Evolutionary conservation across 2,888 invertebrate genomes (phyloP).

Genomic region (Cybosia mesomella): DNA sequence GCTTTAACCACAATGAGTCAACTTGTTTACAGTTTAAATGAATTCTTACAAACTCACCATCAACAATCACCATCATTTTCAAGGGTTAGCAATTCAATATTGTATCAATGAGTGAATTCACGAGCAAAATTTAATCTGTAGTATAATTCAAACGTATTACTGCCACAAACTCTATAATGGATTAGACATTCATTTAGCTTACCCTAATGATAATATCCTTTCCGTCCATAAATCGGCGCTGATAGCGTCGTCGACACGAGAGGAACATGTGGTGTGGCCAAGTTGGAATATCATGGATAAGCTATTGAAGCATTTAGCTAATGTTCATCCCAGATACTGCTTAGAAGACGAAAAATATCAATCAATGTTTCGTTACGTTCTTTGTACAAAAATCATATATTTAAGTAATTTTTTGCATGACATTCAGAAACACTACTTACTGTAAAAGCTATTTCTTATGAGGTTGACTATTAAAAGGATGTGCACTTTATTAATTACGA

Average conservation of each 20-base stretch:
- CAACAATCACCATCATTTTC: too few relatives aligned
- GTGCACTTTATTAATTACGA: too few relatives aligned
- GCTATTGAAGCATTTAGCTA: constrained; percentile 57
- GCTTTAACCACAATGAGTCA: too few relatives aligned
- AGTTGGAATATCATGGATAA: constrained; percentile 37
- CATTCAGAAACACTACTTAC: too few relatives aligned
- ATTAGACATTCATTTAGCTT: constrained; percentile 21
- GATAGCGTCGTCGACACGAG: neutral
- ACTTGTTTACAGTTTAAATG: too few relatives aligned
- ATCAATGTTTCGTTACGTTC: too few relatives aligned
- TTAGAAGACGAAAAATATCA: neutral
- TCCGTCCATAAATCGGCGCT: constrained; percentile 13
- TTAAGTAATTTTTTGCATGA: too few relatives aligned
- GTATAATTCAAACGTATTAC: neutral
- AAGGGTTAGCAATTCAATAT: neutral
- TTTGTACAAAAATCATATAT: too few relatives aligned
- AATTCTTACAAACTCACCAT: too few relatives aligned
- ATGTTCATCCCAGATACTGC: constrained; percentile 44
- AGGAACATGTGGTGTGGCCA: constrained; percentile 23
- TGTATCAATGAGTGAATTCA: neutral
- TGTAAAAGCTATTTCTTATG: too few relatives aligned
- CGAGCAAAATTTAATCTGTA: neutral
- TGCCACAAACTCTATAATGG: constrained; percentile 9
- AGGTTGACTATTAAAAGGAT: too few relatives aligned
- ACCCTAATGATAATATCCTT: constrained; percentile 22